Percentiles rank a stretch among this genome's conserved stretches.
These are phyloP conservation scores for Agelas oroides DNA, from an alignment of 37 sponge, comb jelly and placozoan species.

Conservation along the genomic window DNA sequence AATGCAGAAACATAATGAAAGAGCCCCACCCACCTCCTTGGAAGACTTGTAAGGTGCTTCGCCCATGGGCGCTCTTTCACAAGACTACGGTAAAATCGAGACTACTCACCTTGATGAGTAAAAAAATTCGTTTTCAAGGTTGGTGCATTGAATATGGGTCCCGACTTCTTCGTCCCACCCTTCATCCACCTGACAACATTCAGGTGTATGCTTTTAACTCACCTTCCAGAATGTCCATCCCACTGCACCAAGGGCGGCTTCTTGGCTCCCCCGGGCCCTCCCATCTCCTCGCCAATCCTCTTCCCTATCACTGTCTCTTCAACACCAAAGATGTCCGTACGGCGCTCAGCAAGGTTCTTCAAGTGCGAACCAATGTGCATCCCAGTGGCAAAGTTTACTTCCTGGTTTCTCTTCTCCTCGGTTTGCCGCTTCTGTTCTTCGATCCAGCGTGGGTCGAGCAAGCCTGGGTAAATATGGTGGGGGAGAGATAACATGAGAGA, in stretches of 20 bases:
- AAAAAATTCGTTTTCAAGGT: too few relatives aligned
- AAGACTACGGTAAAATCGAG: too few relatives aligned
- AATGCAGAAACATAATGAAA: too few relatives aligned
- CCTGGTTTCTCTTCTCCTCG: conserved; percentile 82
- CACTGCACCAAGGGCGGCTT: conserved; percentile 58
- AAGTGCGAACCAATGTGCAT: conserved; percentile 77
- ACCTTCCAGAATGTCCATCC: conserved; percentile 87
- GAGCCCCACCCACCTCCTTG: too few relatives aligned
- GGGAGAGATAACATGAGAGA: too few relatives aligned
- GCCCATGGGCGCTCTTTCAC: too few relatives aligned
- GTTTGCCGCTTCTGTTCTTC: conserved; percentile 69
- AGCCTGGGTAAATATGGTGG: conserved; percentile 36
- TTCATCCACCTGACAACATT: too few relatives aligned
- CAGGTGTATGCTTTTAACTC: too few relatives aligned
- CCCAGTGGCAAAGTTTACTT: conserved; percentile 87
- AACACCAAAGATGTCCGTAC: conserved; percentile 96
- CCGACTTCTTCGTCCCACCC: too few relatives aligned
- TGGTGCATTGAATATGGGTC: too few relatives aligned
- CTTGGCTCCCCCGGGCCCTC: not conserved
- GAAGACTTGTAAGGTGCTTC: too few relatives aligned
- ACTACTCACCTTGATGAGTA: too few relatives aligned
- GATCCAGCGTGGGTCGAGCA: conserved; percentile 91
- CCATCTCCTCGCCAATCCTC: conserved; percentile 57
- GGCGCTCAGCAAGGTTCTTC: conserved; percentile 80
- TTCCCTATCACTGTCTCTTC: conserved; percentile 96